Evolutionary conservation across 2,797 vertebrate species (phyloP).

Genomic region (Antrozous pallidus): DNA sequence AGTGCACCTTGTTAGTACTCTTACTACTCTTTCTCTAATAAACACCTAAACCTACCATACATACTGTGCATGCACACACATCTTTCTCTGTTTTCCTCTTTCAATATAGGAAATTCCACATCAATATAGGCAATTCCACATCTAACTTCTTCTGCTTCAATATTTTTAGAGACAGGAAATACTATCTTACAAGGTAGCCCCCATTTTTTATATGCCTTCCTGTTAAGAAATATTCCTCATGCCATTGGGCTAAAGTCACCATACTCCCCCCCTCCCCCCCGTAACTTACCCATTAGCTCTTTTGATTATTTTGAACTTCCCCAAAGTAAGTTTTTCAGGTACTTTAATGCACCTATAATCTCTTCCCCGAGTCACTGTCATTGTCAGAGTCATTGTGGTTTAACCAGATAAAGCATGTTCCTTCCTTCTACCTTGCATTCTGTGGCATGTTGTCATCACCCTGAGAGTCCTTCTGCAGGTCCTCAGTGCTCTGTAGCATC

Average conservation of each 20-base stretch:
- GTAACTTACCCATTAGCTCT: background rate
- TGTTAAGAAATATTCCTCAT: background rate
- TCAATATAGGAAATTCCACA: background rate
- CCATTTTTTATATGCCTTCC: background rate
- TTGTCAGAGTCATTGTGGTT: background rate
- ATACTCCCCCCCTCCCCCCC: accelerated
- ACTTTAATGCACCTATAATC: background rate
- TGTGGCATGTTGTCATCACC: background rate
- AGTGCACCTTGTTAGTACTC: background rate
- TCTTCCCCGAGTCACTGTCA: background rate
- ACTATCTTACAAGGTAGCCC: background rate
- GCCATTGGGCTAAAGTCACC: background rate
- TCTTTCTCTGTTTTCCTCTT: background rate
- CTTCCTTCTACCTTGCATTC: background rate
- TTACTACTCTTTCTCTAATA: background rate
- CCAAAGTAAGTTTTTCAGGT: background rate
- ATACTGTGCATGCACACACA: background rate
- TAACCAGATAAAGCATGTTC: background rate
- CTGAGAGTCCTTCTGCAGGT: background rate
- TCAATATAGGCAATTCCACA: background rate
- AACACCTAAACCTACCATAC: background rate
- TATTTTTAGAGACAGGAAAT: background rate
- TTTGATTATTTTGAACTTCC: background rate
- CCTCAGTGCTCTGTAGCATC: background rate
- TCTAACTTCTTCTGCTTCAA: background rate